A percentile compares a stretch with the other conserved stretches of the same genome.
Evolutionary conservation across 2,797 vertebrate genomes (phyloP).

Genomic region (Chaetophractus vellerosus): DNA sequence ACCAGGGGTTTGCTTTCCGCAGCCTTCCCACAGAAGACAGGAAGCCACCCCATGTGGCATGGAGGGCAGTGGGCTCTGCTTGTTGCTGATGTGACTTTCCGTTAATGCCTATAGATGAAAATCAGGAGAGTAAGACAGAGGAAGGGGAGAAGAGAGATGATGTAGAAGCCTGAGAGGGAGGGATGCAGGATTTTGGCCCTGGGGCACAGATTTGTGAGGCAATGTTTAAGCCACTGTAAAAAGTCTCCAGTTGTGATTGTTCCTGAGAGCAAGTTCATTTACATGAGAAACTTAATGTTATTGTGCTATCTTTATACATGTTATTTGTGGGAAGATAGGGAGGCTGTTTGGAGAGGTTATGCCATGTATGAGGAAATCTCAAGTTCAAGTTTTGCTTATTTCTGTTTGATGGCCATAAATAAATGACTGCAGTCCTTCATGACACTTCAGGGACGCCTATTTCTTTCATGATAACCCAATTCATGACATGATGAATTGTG

Average conservation of each 20-base stretch:
- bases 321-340: not conserved
- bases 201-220: not conserved
- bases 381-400: not conserved
- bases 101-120: not conserved
- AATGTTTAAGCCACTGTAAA: not conserved
- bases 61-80: not conserved
- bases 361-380: not conserved
- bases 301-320: not conserved
- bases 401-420: not conserved
- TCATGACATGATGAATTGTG: not conserved
- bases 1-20: not conserved
- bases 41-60: rapidly evolving
- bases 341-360: not conserved
- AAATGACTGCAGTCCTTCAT: not conserved
- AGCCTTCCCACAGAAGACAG: not conserved
- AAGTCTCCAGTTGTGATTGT: not conserved
- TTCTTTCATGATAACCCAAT: not conserved
- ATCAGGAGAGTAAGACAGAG: not conserved
- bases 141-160: rapidly evolving
- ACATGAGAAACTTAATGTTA: not conserved
- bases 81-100: not conserved
- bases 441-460: not conserved
- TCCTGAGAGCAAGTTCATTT: not conserved
- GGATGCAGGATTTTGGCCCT: not conserved
- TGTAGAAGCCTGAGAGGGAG: not conserved